Percentiles rank a stretch among this genome's conserved stretches.
Conservation (phyloP, 2,797 vertebrate genomes). For the Acrossocheilus wenchowensis region DNA sequence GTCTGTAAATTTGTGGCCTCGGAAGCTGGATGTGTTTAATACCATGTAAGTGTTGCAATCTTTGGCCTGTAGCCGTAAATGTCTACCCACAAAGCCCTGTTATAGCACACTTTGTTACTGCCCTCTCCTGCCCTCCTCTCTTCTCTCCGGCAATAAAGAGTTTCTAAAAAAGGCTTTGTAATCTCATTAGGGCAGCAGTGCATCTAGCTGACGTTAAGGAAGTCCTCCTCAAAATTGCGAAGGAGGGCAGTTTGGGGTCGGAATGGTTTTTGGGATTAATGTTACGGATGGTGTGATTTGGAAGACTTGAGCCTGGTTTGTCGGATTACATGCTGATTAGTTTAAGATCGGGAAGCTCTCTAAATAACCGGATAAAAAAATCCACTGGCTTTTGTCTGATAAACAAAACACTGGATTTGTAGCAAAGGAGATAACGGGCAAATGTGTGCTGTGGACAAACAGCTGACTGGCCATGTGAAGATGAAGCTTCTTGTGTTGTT, state of each 20-base stretch:
- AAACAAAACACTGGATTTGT: constrained; percentile 27
- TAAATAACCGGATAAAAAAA: constrained; percentile 34
- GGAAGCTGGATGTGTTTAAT: constrained; percentile 11
- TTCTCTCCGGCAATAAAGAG: constrained; percentile 27
- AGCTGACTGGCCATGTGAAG: constrained; percentile 8
- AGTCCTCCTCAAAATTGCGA: constrained; percentile 9
- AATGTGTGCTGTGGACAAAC: constrained; percentile 20
- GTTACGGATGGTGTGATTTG: constrained; percentile 31
- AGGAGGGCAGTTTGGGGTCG: not conserved
- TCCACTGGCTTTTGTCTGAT: constrained; percentile 12
- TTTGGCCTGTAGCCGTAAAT: constrained; percentile 31
- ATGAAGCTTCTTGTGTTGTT: not conserved
- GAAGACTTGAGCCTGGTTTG: constrained; percentile 10
- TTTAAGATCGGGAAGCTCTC: constrained; percentile 35
- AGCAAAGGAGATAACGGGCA: constrained; percentile 5
- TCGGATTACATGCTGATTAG: constrained; percentile 42
- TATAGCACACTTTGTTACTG: constrained; percentile 27
- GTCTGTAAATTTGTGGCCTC: constrained; percentile 15
- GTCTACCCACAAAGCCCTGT: constrained; percentile 30
- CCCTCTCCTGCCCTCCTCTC: constrained; percentile 23
- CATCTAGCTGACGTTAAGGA: constrained; percentile 16
- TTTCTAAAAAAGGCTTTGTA: constrained; percentile 43
- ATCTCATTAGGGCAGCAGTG: constrained; percentile 38
- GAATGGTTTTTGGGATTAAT: constrained; percentile 27
- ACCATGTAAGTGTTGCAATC: constrained; percentile 20